These are phyloP conservation scores for Hipparchia semele DNA, from an alignment of 2,888 invertebrate genomes.

Conservation along the genomic window DNA sequence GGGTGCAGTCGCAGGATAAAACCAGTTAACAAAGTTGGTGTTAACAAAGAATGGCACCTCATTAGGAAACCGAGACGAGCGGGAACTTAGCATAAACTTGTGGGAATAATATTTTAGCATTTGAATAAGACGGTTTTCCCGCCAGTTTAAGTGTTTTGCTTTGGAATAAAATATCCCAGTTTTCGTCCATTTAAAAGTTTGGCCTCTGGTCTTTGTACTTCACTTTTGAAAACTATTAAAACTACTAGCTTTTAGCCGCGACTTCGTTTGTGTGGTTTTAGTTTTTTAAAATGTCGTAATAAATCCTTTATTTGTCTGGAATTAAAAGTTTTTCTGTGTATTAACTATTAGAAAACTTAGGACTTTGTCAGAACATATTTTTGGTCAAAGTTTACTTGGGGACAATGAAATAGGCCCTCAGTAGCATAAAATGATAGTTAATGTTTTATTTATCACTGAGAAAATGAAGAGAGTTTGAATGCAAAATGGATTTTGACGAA, in stretches of 20 bases:
- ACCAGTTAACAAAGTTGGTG: slow-evolving; percentile 30
- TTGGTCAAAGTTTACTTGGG: too few species aligned
- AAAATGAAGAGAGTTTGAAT: background rate
- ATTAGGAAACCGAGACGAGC: slow-evolving; percentile 40
- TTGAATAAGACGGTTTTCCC: slow-evolving; percentile 38
- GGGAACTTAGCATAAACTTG: slow-evolving; percentile 38
- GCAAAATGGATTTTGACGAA: slow-evolving; percentile 38
- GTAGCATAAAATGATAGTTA: too few species aligned
- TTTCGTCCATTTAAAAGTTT: slow-evolving; percentile 27
- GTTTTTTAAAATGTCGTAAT: background rate
- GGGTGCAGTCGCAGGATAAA: slow-evolving; percentile 21
- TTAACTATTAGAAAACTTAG: too few species aligned
- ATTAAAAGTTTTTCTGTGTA: too few species aligned
- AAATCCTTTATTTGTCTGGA: background rate
- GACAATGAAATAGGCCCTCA: too few species aligned
- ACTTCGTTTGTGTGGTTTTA: background rate
- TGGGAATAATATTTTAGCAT: slow-evolving; percentile 41
- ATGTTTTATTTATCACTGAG: too few species aligned
- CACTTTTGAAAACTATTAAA: slow-evolving; percentile 15
- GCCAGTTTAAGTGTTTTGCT: slow-evolving; percentile 34
- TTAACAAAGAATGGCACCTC: slow-evolving; percentile 43
- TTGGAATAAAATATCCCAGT: slow-evolving; percentile 31
- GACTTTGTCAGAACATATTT: too few species aligned
- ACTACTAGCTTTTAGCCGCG: background rate
- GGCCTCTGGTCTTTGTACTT: slow-evolving; percentile 15